Evolutionary conservation across 2,797 vertebrate species (phyloP), one percentile per base, ranked within the genome.

Genomic region (Gorsachius magnificus): DNA sequence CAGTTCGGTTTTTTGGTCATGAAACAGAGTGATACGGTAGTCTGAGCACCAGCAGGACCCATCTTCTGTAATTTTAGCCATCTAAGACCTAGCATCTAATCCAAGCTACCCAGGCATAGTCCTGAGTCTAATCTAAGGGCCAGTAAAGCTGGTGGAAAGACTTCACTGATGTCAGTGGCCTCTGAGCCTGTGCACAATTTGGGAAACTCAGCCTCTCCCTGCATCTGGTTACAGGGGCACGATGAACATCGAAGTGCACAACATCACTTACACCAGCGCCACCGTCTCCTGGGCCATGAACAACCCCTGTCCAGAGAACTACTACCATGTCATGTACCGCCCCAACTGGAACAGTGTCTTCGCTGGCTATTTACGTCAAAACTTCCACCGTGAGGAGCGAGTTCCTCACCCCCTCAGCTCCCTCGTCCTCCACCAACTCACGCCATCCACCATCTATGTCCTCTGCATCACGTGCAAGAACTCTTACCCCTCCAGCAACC

Each of bases 321-420:
- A 97, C 85, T 98, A 98, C 90, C 97, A 97, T 14, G 75, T 98
- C 87, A 97, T 97, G 97, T 98, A 98, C n/a, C 97, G 97, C 36
- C 97, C 98, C 93, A 98, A 97, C 46, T 98, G 98, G 97, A 98
- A 98, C 95, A 97, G 97, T 12, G 89, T 98, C 93, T 98, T 98
- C 0, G 97, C 98, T 0, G 92, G 98, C 13, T 97, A 97, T 53
- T 88, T 98, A 38, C 97, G 96, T 82, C 97, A 97, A 79, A 97
- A 96, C 90, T 97, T 98, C 85, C 97, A 98, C 82, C 97, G 95
- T 0, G 97, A 98, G 95, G 97, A 98, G 89, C 97, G 89, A 79
- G 98, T 98, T 21, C 98, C 97, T 45, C 96, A 94, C 35, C 94
- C 97, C 1, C 91, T 97, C 95, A 97, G 97, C 94, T 98, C 97